phyloP scores from a whole-genome alignment of 2,113 vertebrate species.

The Blennius ocellaris region DNA sequence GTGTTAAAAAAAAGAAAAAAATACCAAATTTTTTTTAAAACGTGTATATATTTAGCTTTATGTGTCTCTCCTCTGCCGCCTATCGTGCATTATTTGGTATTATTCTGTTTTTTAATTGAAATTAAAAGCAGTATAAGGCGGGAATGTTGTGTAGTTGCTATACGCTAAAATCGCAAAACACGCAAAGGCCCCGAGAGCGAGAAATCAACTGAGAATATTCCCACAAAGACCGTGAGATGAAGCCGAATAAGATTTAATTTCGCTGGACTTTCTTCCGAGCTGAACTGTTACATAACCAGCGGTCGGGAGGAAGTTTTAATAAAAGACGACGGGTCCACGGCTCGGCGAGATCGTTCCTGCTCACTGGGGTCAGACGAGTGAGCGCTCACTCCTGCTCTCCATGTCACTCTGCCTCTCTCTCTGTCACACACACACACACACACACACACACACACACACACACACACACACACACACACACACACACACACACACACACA shows the following conservation, averaged over 20 bases:
- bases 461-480: slow-evolving; percentile 13
- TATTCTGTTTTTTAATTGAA: too few relatives aligned
- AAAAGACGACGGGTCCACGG: not conserved
- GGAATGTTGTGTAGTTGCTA: too few relatives aligned
- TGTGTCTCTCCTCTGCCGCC: too few relatives aligned
- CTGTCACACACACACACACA: slow-evolving; percentile 31
- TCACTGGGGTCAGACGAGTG: slow-evolving; percentile 48
- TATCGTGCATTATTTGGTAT: too few relatives aligned
- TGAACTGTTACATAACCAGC: slow-evolving; percentile 38
- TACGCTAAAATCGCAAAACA: too few relatives aligned
- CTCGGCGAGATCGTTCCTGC: slow-evolving; percentile 22
- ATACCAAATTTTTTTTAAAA: too few relatives aligned
- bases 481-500: slow-evolving; percentile 12
- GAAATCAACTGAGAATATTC: too few relatives aligned
- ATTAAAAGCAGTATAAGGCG: too few relatives aligned
- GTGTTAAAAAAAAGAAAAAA: too few relatives aligned
- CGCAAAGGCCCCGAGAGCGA: too few relatives aligned
- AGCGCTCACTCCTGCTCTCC: slow-evolving; percentile 10
- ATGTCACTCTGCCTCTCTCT: slow-evolving; percentile 28
- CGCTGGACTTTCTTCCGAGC: not conserved
- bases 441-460: slow-evolving; percentile 14
- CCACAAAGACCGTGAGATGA: not conserved
- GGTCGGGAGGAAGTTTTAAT: slow-evolving; percentile 10
- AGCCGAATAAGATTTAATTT: not conserved
- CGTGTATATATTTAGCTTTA: too few relatives aligned